These are phyloP conservation scores for Pelobates fuscus DNA, from an alignment of 2,113 vertebrate species.

Conservation along the genomic window DNA sequence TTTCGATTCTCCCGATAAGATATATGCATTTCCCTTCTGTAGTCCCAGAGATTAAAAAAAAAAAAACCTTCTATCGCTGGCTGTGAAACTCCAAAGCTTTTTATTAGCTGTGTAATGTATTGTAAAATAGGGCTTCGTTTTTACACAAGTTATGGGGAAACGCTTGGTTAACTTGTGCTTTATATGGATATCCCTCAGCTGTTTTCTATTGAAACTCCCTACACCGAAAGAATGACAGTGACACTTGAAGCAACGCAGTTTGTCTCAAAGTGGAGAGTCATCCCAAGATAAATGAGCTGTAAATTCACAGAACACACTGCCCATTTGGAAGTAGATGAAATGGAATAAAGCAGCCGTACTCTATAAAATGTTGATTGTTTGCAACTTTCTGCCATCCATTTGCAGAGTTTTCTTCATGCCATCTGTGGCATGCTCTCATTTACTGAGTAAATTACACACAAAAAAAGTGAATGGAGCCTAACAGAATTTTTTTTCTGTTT, in stretches of 20 bases:
- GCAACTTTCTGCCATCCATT: slow-evolving; percentile 19
- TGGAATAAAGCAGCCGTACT: slow-evolving; percentile 28
- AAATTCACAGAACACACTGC: slow-evolving; percentile 29
- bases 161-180: slow-evolving; percentile 8
- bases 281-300: slow-evolving; percentile 20
- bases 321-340: slow-evolving; percentile 20
- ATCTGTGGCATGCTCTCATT: slow-evolving; percentile 12
- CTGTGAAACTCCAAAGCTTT: slow-evolving; percentile 3
- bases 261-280: slow-evolving; percentile 11
- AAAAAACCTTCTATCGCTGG: slow-evolving; percentile 13
- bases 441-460: neutral
- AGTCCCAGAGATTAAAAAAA: slow-evolving; percentile 4
- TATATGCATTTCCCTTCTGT: neutral
- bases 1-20: slow-evolving; percentile 1
- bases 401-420: slow-evolving; percentile 9
- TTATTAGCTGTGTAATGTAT: slow-evolving; percentile 34
- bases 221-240: slow-evolving; percentile 1
- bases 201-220: slow-evolving; percentile 21
- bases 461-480: neutral
- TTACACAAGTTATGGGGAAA: slow-evolving; percentile 18
- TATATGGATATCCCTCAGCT: slow-evolving; percentile 33
- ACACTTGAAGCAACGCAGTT: neutral
- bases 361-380: slow-evolving; percentile 41
- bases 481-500: neutral
- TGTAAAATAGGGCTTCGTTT: slow-evolving; percentile 23